Evolutionary conservation across 2,113 vertebrate species (phyloP).

Genomic region (Hyperopisus bebe): DNA sequence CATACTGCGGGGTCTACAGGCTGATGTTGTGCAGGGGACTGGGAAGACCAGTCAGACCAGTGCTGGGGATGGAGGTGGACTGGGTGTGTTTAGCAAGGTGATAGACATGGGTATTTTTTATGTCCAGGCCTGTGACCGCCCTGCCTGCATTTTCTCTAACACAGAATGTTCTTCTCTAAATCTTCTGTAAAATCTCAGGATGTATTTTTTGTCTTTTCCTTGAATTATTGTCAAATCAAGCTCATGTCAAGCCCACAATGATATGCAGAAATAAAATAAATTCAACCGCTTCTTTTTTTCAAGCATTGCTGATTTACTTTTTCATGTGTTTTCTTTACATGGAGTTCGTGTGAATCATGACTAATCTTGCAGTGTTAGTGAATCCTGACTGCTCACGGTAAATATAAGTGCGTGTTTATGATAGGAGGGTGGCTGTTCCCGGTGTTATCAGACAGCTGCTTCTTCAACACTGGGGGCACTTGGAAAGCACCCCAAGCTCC

Average conservation of each 20-base stretch:
- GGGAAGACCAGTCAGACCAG: constrained; percentile 16
- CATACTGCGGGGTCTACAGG: constrained; percentile 39
- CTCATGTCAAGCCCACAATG: neutral
- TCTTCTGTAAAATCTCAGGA: neutral
- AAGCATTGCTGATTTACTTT: neutral
- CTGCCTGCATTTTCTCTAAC: neutral
- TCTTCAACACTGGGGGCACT: neutral
- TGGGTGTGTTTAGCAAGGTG: neutral
- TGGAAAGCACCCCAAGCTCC: neutral
- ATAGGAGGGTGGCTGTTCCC: neutral
- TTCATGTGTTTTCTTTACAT: neutral
- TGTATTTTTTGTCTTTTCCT: neutral
- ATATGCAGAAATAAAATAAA: neutral
- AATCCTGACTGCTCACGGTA: neutral
- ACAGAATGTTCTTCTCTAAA: neutral
- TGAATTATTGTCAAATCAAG: neutral
- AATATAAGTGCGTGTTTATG: neutral
- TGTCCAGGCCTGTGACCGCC: neutral
- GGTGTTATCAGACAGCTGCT: neutral
- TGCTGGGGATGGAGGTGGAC: neutral
- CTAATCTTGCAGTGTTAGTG: neutral
- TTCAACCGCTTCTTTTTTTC: neutral
- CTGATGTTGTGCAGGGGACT: constrained; percentile 41
- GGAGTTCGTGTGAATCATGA: neutral
- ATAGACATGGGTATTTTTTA: neutral